Evolutionary conservation across 2,888 invertebrate genomes (phyloP), one percentile per base, ranked within the genome.

Genomic region (Heliconius sara): DNA sequence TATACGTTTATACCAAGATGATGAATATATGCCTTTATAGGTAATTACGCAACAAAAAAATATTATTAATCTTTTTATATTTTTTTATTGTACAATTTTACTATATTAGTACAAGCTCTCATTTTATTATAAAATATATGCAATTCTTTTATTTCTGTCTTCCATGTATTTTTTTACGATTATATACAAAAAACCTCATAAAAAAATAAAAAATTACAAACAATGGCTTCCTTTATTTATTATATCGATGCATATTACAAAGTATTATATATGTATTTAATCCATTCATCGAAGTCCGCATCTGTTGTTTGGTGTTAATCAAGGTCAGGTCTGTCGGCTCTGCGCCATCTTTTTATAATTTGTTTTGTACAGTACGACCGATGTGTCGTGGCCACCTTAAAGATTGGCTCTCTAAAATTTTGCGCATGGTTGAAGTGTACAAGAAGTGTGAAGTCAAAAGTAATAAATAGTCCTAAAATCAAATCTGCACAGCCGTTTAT

Each of bases 211-310:
- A 39, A 39, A 10, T 39, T 39, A 39, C 7, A 22, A 52, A 7
- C 22, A 19, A 9, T 52, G 9, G 60, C n/a, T 60, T 22, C 60
- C 60, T n/a, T 60, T 60, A n/a, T 60, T 60, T 2, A 10, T 22
- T 60, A n/a, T n/a, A 60, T 22, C n/a, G 12, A 60, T 60, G n/a
- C 10, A 12, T 60, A 3, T 60, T 60, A 60, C 60, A 60, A 60
- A 60, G 60, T 60, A n/a, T 60, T 60, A n/a, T 60, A n/a, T 43
- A 27, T 3, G 4, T 39, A 43, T 25, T n/a, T 16, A 13, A 13
- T 57, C 16, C 9, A 73, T 25, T 39, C 73, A 60, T 73, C n/a
- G 60, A 34, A n/a, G 34, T 73, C 60, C 72, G 72, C 57, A 25
- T 25, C 30, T 39, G 73, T 60, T 60, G 39, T 60, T 39, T n/a